Evolutionary conservation across 2,888 invertebrate species (phyloP).

Genomic region (Drosophila parthenogenetica): DNA sequence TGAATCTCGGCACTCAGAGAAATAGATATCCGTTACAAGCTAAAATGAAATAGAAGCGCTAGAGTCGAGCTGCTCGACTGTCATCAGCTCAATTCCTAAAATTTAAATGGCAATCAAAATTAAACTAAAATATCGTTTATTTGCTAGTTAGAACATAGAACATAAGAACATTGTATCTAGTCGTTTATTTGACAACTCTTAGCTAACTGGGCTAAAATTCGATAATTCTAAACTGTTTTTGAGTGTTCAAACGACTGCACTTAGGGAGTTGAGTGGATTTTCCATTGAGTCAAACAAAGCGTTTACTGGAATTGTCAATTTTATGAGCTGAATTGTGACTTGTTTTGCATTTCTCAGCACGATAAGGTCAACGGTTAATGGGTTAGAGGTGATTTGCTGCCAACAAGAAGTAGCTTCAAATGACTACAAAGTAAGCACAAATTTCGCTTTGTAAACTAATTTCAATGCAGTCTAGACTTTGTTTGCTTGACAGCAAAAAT

Average conservation of each 20-base stretch:
- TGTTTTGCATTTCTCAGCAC: constrained; percentile 38
- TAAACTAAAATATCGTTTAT: no score
- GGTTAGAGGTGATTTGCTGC: neutral
- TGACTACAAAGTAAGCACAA: constrained; percentile 6
- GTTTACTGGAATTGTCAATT: constrained; percentile 44
- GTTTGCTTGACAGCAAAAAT: neutral
- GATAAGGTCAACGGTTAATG: constrained; percentile 35
- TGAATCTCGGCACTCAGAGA: constrained; percentile 3
- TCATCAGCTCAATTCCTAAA: no score
- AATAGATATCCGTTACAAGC: neutral
- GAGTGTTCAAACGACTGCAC: constrained; percentile 3
- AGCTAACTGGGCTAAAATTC: no score
- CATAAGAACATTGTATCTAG: no score
- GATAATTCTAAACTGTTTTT: neutral
- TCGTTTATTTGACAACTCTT: no score
- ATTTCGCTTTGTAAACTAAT: no score
- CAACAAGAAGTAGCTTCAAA: neutral
- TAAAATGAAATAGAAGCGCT: neutral
- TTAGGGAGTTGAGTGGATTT: constrained; percentile 23
- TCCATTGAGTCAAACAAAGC: constrained; percentile 32
- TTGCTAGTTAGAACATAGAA: no score
- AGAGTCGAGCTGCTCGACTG: no score
- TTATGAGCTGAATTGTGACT: constrained; percentile 27
- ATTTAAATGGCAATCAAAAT: no score
- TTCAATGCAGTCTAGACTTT: neutral